These are phyloP conservation scores for Trinorchestia longiramus DNA, from an alignment of 1,140 invertebrate species.

Conservation along the genomic window DNA sequence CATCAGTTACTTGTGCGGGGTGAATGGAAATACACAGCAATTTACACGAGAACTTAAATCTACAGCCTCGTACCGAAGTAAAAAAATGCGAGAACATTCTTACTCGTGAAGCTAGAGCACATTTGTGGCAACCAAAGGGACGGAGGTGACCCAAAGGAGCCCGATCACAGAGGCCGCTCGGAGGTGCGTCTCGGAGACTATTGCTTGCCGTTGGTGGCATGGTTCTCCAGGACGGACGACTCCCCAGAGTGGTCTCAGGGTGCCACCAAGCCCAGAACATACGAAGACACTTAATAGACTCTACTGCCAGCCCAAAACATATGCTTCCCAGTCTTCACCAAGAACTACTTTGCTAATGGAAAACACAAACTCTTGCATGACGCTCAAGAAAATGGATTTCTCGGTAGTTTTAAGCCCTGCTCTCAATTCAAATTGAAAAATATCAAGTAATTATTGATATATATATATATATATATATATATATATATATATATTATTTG, in stretches of 20 bases:
- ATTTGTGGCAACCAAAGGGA: background rate
- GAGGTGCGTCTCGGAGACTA: background rate
- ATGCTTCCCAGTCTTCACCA: background rate
- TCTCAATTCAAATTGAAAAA: background rate
- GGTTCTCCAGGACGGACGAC: conserved; percentile 1
- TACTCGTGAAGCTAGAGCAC: background rate
- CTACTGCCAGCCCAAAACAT: conserved; percentile 25
- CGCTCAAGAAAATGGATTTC: background rate
- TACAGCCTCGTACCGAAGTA: background rate
- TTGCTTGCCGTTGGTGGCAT: background rate
- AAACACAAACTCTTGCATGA: background rate
- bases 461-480: too few relatives aligned
- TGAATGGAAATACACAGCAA: background rate
- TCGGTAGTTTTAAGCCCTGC: background rate
- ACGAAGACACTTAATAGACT: conserved; percentile 52
- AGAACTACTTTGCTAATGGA: background rate
- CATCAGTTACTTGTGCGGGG: background rate
- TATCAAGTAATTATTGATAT: background rate
- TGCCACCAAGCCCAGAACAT: conserved; percentile 45
- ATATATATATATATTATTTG: too few relatives aligned
- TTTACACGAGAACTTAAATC: background rate
- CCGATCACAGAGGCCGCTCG: background rate
- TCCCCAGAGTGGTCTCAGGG: conserved; percentile 39
- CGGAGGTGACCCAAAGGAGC: background rate
- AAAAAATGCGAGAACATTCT: background rate